Evolutionary conservation across 2,797 vertebrate species (phyloP).

Genomic region (Macropodus opercularis): DNA sequence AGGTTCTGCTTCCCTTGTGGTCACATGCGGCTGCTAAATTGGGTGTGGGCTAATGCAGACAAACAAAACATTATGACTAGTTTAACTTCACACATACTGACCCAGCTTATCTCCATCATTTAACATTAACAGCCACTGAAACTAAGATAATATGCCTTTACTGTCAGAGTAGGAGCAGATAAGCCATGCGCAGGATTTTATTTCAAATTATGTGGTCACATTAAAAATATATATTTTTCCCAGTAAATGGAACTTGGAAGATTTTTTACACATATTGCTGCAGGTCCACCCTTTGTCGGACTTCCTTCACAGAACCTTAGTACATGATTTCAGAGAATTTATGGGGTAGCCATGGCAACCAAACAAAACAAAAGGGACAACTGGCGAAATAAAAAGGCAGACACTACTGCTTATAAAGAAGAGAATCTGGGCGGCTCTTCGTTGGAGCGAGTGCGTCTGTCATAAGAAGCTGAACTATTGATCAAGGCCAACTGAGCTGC

Average conservation of each 20-base stretch:
- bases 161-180: conserved; percentile 3
- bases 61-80: conserved; percentile 35
- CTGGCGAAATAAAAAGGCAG: conserved; percentile 38
- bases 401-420: conserved; percentile 45
- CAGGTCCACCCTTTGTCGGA: conserved; percentile 10
- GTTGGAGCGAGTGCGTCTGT: conserved; percentile 46
- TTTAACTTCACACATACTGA: conserved; percentile 9
- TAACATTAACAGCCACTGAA: conserved; percentile 8
- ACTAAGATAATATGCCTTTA: neutral
- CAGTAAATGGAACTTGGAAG: too few species aligned
- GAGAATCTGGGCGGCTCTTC: conserved; percentile 52
- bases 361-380: conserved; percentile 58
- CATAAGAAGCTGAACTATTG: conserved; percentile 45
- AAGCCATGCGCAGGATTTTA: neutral
- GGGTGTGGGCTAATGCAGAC: conserved; percentile 60
- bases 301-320: conserved; percentile 43
- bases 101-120: conserved; percentile 3
- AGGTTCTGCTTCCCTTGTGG: conserved; percentile 69
- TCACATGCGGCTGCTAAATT: conserved; percentile 60
- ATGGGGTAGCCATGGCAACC: conserved; percentile 59
- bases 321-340: conserved; percentile 31
- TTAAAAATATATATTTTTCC: too few species aligned
- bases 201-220: conserved; percentile 8
- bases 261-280: conserved; percentile 8
- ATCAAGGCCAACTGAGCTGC: conserved; percentile 28